Evolutionary conservation across 2,888 invertebrate genomes (phyloP), one percentile per base, ranked within the genome.

Genomic region (Harpalus rubripes): DNA sequence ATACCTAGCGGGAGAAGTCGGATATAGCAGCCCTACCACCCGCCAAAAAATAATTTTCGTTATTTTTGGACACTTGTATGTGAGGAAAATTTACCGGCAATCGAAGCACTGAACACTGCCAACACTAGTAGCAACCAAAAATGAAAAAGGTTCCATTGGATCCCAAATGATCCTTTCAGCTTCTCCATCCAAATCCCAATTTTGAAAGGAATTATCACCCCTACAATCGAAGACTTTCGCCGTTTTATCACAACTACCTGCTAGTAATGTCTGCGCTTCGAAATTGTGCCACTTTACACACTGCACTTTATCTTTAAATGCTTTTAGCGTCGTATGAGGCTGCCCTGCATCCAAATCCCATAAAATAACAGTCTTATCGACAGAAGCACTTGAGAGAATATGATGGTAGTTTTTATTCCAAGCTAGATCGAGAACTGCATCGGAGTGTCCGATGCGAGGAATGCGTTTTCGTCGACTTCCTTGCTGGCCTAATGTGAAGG

Each of bases 341-440:
- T 92, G 92, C 8, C 96, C 95, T 87, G 94, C 94, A 87, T 97
- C 96, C 89, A 99, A 92, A 91, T 99, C 99, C 99, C 99, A 99
- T 0, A 99, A 90, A 22, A 97, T 92, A 5, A 97, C 95, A 0
- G 96, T 96, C 88, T 94, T 93, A 91, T 99, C 99, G 0, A 97
- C 98, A 0, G 98, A 98, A 0, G 96, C 98, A 91, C 98, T 98
- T 0, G 98, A 98, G 86, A 99, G 90, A 44, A 98, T 94, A 90
- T 98, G 97, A 41, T 93, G 93, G 87, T 93, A 95, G 88, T 95
- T 94, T 85, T 92, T 93, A 91, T 99, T 99, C 98, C 99, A 99
- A 0, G 98, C 95, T 8, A 99, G 90, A 90, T 96, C 96, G 10
- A 99, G 92, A 0, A 99, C 98, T 18, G 99, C 98, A 90, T 98